A percentile compares a stretch with the other conserved stretches of the same genome.
These are phyloP conservation scores for Pocillopora grandis DNA, from an alignment of 92 coral and sea anemone genomes.

Conservation along the genomic window DNA sequence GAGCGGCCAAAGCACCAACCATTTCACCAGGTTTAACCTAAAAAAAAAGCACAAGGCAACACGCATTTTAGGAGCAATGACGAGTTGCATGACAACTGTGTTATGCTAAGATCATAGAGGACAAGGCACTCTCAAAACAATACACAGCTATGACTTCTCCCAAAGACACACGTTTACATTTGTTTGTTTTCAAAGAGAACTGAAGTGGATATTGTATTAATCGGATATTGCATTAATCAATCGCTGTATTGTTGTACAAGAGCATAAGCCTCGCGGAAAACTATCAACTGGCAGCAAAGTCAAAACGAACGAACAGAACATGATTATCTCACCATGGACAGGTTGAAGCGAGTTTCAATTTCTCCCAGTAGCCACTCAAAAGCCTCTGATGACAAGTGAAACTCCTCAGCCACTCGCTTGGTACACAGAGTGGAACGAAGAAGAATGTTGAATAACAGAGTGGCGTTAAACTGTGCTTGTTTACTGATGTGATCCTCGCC, in stretches of 20 bases:
- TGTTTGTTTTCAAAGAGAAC: too few relatives aligned
- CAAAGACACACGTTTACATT: too few relatives aligned
- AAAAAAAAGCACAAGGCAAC: neutral
- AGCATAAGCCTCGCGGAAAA: neutral
- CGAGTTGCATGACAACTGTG: neutral
- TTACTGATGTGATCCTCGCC: slow-evolving; percentile 99
- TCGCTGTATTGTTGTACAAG: neutral
- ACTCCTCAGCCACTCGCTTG: slow-evolving; percentile 93
- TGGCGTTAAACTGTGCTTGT: slow-evolving; percentile 98
- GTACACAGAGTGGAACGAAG: slow-evolving; percentile 93
- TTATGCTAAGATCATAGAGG: neutral
- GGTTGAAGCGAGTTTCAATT: slow-evolving; percentile 94
- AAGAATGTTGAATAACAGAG: slow-evolving; percentile 89
- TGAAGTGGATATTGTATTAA: too few relatives aligned
- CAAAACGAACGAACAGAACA: neutral
- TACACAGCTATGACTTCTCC: neutral
- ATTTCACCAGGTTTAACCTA: slow-evolving; percentile 99
- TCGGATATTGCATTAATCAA: too few relatives aligned
- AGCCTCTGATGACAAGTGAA: slow-evolving; percentile 94
- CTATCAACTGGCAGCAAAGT: neutral
- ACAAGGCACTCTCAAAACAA: neutral
- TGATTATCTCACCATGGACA: slow-evolving; percentile 70
- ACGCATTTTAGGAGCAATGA: neutral
- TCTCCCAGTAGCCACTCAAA: slow-evolving; percentile 99
- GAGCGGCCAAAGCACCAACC: slow-evolving; percentile 99